phyloP scores from a whole-genome alignment of 2,888 invertebrate species.

The Meganola albula region DNA sequence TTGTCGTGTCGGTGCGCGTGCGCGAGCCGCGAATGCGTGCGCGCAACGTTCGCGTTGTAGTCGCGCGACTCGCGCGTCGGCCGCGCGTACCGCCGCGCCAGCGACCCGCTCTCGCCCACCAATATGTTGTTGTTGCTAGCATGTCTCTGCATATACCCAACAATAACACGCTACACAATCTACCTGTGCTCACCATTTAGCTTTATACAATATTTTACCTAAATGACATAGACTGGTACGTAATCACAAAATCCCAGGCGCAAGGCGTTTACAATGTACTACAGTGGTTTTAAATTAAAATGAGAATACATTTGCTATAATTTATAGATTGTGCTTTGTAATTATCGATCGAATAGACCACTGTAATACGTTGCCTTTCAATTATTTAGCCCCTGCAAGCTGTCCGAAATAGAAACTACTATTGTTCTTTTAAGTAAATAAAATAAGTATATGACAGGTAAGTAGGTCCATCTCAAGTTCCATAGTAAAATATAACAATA shows the following conservation, averaged over 20 bases:
- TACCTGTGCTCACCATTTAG: conserved; percentile 52
- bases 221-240: conserved; percentile 17
- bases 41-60: conserved; percentile 66
- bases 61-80: conserved; percentile 55
- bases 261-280: conserved; percentile 36
- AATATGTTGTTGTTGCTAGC: conserved; percentile 79
- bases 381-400: conserved; percentile 41
- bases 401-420: no score
- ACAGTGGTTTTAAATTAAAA: conserved; percentile 30
- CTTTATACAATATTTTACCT: conserved; percentile 26
- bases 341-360: conserved; percentile 22
- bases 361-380: conserved; percentile 45
- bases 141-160: conserved; percentile 75
- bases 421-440: no score
- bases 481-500: conserved; percentile 50
- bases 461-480: no score
- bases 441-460: no score
- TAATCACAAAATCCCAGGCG: conserved; percentile 22
- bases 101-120: conserved; percentile 70
- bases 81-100: conserved; percentile 68
- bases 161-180: conserved; percentile 61
- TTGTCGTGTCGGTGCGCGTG: conserved; percentile 68
- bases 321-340: neutral
- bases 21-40: conserved; percentile 59
- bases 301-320: neutral